Evolutionary conservation across 1,140 invertebrate genomes (phyloP).

Genomic region (Nephotettix cincticeps): DNA sequence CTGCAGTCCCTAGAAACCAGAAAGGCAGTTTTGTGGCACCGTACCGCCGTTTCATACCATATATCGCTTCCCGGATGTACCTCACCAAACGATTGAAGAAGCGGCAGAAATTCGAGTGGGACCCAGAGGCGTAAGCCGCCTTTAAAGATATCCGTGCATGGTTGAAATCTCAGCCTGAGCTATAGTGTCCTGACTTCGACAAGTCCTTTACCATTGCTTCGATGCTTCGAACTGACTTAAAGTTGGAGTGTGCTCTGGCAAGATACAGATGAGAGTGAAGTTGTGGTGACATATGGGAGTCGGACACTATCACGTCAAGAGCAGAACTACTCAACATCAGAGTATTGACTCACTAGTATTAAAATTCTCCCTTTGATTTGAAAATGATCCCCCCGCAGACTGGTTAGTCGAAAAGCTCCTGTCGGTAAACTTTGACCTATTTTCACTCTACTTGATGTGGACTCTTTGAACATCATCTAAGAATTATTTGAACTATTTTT

Average conservation of each 20-base stretch:
- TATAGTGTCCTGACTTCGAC: neutral
- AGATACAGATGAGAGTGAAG: neutral
- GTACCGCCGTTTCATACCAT: neutral
- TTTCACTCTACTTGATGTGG: too few species aligned
- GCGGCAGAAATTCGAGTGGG: neutral
- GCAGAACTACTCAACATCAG: neutral
- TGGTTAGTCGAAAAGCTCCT: too few species aligned
- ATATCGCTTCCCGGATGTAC: neutral
- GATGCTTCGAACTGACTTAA: too few species aligned
- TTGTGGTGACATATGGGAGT: neutral
- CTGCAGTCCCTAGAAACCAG: neutral
- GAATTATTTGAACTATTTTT: too few species aligned
- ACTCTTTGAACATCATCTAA: too few species aligned
- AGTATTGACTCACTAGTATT: too few species aligned
- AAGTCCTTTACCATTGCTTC: neutral
- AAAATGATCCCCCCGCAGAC: too few species aligned
- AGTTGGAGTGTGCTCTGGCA: neutral
- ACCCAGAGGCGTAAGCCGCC: neutral
- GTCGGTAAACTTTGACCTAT: too few species aligned
- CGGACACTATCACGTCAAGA: neutral
- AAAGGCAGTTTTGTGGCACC: neutral
- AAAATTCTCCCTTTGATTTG: too few species aligned
- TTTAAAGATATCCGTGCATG: neutral
- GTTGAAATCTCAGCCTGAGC: neutral
- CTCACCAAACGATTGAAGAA: neutral